Evolutionary conservation across 2,113 vertebrate species (phyloP).

Genomic region (Microtus oregoni): DNA sequence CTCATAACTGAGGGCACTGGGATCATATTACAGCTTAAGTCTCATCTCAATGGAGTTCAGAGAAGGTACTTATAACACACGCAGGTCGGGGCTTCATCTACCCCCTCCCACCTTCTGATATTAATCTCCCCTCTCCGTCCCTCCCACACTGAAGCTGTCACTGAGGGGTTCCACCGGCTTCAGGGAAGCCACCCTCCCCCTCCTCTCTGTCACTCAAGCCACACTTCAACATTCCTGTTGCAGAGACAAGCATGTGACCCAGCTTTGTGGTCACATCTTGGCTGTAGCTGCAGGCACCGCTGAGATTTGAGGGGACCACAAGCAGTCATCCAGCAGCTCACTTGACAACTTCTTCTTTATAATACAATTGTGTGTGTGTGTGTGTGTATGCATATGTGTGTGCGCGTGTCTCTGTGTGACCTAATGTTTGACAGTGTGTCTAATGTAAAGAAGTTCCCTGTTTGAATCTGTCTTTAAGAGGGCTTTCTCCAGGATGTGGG

Average conservation of each 20-base stretch:
- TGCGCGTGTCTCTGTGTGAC: neutral
- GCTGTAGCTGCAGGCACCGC: neutral
- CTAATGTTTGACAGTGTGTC: neutral
- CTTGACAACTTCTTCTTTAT: conserved; percentile 10
- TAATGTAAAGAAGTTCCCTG: neutral
- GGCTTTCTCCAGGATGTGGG: neutral
- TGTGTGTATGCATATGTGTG: neutral
- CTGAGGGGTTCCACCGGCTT: conserved; percentile 36
- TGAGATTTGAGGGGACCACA: neutral
- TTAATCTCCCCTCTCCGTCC: neutral
- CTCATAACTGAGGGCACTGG: neutral
- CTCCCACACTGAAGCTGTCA: conserved; percentile 48
- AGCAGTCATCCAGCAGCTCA: neutral
- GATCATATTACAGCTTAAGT: conserved; percentile 15
- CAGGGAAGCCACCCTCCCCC: neutral
- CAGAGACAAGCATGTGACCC: neutral
- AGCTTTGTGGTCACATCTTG: neutral
- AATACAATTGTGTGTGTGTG: neutral
- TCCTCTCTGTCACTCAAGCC: conserved; percentile 61
- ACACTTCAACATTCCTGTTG: neutral
- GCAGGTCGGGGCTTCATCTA: neutral
- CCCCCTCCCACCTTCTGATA: conserved; percentile 30
- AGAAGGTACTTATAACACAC: conserved; percentile 28
- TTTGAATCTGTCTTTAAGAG: neutral
- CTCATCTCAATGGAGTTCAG: conserved; percentile 4